Evolutionary conservation across 2,888 invertebrate species (phyloP), one percentile per base, ranked within the genome.

Genomic region (Parascotia fuliginaria): DNA sequence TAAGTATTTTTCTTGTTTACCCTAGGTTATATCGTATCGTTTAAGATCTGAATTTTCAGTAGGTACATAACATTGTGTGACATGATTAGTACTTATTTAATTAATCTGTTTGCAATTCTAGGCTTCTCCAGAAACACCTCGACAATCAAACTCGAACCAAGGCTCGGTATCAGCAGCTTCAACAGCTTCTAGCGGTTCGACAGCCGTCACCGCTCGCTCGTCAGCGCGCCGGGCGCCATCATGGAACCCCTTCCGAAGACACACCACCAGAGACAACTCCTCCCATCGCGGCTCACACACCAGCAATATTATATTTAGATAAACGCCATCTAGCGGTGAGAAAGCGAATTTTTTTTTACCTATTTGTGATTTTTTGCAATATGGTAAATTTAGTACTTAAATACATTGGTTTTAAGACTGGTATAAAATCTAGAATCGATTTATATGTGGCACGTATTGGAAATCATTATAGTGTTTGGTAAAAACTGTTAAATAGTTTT

Each of bases 171-270:
- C 92, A 0, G 92, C 89, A 0, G 92, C 92, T 0, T 91, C 92
- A 3, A 85, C 84, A 0, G 85, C 90, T 0, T 90, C 91, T 22
- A 85, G 88, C 62, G 88, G 89, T 16, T 87, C 89, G 42, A 85
- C 83, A 0, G 87, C 82, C 1, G 77, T 75, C 50, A 84, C 85
- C 0, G 83, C 84, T 7, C 72, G 85, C 60, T 91, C 75, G 0
- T 87, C 92, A 0, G 86, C 93, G 0, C 82, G 92, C 1, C 84
- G 94, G 2, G 87, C 93, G 50, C 93, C 94, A 1, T 89, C 93
- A 27, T 96, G 96, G 96, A 96, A 96, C 79, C 95, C 95, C 0
- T 96, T 96, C 87, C 93, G 95, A 54, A 92, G 95, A 39, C 93
- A 95, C 61, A 89, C 93, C 1, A 78, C 90, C 0, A 74, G 92